Base-by-base conservation (phyloP, 2,888 invertebrate genomes). In the Ernsta delagoae region DNA sequence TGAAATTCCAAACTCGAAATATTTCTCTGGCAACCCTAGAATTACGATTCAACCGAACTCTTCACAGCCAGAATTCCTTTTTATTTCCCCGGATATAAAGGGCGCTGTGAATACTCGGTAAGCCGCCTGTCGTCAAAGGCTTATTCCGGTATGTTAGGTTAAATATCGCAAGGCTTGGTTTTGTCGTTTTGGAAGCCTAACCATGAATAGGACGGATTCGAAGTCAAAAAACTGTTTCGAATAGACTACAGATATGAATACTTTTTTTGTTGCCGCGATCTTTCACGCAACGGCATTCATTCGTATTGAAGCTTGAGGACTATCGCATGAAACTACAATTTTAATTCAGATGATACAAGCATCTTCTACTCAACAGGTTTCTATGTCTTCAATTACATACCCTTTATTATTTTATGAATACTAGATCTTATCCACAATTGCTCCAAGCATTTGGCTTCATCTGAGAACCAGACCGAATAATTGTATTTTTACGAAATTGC, bases 41-140 rank as follows among this genome's bases (percentile, higher is more conserved):
- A 57, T 64, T 45, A 45, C 64, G 56, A 64, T 57, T 57, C 45
- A 11, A 64, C 45, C 34, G 16, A 63, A 57, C 56, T 64, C 56
- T 64, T 56, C 56, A 64, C 43, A 45, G 56, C 45, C 63, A 34
- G 56, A 64, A 64, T 64, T 64, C 64, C 45, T 64, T 64, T 64
- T 64, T 64, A 64, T 64, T 64, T 64, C 56, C 34, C 9, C 45
- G 43, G 56, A 56, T 64, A 64, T 64, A 64, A 64, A 64, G 64
- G 64, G 56, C 63, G 54, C 64, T 64, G 56, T 43, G 64, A 64
- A 64, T 64, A 64, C 56, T 57, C 45, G 45, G 64, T 57, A 57
- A 64, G 64, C 64, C 64, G 64, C 64, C 64, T 64, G 64, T 64
- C 64, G 64, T 64, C 64, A 64, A 64, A 64, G 64, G 64, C 45